Base-by-base conservation (phyloP, 2,113 vertebrate species). In the Myotis davidii region DNA sequence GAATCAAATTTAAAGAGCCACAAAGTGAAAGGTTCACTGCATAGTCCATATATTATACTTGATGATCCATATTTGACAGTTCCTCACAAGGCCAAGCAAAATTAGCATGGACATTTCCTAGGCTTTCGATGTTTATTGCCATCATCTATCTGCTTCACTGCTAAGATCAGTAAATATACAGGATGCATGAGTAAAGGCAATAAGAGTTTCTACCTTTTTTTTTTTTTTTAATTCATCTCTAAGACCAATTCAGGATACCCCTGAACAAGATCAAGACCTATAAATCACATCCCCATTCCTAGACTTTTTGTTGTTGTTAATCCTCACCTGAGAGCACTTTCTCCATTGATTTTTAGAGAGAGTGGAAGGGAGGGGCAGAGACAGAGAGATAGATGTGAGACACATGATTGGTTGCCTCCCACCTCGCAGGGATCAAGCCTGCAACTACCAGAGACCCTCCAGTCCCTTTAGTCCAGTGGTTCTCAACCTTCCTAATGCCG, bases 101-200 rank as follows among this genome's bases (percentile, higher is more conserved):
- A 95, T 95, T 84, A 96, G 48, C 88, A 92, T 13, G 85, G 91
- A 90, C 70, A 84, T 90, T 96, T 95, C 93, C 90, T 89, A 69
- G 50, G 91, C 85, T 93, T 95, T 94, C 85, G 77, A 95, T 91
- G 86, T 92, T 95, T 85, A 94, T 0, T 82, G 65, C 29, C 74
- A 93, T 92, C 85, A 50, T 32, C 42, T 50, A 92, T 78, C 81
- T 88, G 82, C 74, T 92, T 90, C 64, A 73, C 81, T 91, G 69
- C 85, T 88, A 93, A 90, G 90, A 93, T 61, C 32, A 83, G 70
- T 79, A 94, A 94, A 87, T 91, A 97, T 56, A 96, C 64, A 90
- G 56, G 65, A 90, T 93, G 67, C 90, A 97, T 37, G 85, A 73
- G 54, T 85, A 91, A 95, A 94, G 18, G 42, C 70, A 92, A 64